Conservation (phyloP, 2,888 invertebrate genomes). For the Muschampia plurimacula region DNA sequence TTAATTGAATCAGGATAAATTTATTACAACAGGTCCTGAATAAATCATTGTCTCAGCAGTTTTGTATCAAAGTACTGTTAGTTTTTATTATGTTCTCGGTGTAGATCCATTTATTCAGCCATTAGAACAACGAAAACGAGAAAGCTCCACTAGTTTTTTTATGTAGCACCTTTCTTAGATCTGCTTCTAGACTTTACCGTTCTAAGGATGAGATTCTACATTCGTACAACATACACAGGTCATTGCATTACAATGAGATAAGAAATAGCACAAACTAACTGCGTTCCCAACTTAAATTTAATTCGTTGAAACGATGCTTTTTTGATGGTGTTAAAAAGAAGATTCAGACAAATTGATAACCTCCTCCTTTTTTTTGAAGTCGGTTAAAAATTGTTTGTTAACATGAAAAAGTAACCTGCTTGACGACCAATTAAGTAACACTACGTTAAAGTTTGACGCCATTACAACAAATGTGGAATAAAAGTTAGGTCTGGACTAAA, state of each 20-base stretch:
- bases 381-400: too few relatives aligned
- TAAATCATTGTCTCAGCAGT: background rate
- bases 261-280: background rate
- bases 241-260: conserved; percentile 21
- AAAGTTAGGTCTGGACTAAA: too few relatives aligned
- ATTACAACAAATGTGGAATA: too few relatives aligned
- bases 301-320: background rate
- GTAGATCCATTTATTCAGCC: conserved; percentile 7
- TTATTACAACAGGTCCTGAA: background rate
- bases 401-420: too few relatives aligned
- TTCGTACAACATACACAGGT: conserved; percentile 7
- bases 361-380: too few relatives aligned
- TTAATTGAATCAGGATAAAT: background rate
- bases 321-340: too few relatives aligned
- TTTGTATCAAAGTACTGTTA: conserved; percentile 1
- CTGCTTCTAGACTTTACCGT: conserved; percentile 16
- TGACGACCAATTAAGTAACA: too few relatives aligned
- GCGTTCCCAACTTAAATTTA: background rate
- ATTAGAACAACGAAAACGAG: conserved; percentile 10
- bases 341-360: too few relatives aligned
- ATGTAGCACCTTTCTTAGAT: background rate
- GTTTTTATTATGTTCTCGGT: conserved; percentile 4
- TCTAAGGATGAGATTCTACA: conserved; percentile 3
- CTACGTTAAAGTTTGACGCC: too few relatives aligned
- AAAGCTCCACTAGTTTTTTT: conserved; percentile 9